Evolutionary conservation across 2,797 vertebrate species (phyloP), one percentile per base, ranked within the genome.

Genomic region (Micrastur ruficollis): DNA sequence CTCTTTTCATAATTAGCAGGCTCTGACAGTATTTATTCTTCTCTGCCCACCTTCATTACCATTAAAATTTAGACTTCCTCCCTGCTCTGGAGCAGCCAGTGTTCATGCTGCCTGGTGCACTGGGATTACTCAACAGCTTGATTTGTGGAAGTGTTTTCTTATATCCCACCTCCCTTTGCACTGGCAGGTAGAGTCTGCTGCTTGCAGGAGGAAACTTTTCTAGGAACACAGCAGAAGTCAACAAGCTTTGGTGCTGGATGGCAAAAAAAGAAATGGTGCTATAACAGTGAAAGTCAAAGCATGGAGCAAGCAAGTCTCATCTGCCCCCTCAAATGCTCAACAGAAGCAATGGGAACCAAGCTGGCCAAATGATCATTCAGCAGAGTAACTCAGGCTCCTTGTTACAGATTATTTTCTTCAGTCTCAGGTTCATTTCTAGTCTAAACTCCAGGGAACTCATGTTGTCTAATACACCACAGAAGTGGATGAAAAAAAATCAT

Each of bases 1-100:
- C 95, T 96, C 94, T 91, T 93, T 96, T 95, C 96, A 95, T 96
- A 97, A 97, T 97, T 97, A 97, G 96, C 93, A 91, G 80, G 50
- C 80, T 94, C 73, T 95, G 96, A 96, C 96, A 97, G 96, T 95
- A 94, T 97, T 96, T 97, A 95, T 97, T 95, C 96, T 97, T 96
- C 95, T 96, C 93, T 95, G 91, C 89, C 73, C 95, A 96, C 93
- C 80, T 95, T 95, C 93, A 96, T 96, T 95, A 95, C 82, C 72
- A 61, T 90, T 94, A 95, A 88, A 94, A 96, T 95, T 91, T 95
- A 96, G 95, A 62, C 81, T 95, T 96, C 63, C 56, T 93, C 70
- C 67, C 46, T 58, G 49, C 75, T 93, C 68, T 95, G 85, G 68
- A 95, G 38, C 72, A 85, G 81, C 27, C 71, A 86, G 46, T 3